Base-by-base conservation (phyloP, 2,113 vertebrate species). In the Ciconia stormi region DNA sequence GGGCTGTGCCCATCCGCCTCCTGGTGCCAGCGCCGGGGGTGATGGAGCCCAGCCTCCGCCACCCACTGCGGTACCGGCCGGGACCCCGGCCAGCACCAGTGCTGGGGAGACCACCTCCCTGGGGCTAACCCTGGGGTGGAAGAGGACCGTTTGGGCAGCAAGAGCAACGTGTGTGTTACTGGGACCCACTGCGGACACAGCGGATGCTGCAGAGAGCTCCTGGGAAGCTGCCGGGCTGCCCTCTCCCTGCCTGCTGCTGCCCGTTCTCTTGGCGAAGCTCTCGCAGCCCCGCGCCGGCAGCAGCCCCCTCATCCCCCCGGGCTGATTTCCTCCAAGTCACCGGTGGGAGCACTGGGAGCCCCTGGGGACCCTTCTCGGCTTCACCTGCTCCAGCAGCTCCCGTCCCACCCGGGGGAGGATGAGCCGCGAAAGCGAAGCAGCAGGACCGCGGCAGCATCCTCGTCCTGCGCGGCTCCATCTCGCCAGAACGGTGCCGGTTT, bases 1-100 rank as follows among this genome's bases (percentile, higher is more conserved):
- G 15, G 49, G 29, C 26, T 65, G 25, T 77, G n/a, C 23, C 40
- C 2, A 7, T 62, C 16, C 47, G 16, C 12, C 5, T 72, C 44
- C 20, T 0, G 0, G 1, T 83, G 67, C 30, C 0, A 1, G 1
- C 29, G 8, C 12, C 5, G 5, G 20, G 34, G 3, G 3, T 72
- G 59, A 44, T 61, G 9, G 30, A 67, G 10, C 26, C 22, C 34
- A 26, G 3, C 42, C 17, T 66, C 25, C 1, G 3, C 47, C 32
- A 44, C 11, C 11, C 3, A 1, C 50, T 10, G 14, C 2, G 11
- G 26, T 65, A 16, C 50, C 0, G 2, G 13, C 69, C 5, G 4
- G 36, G 66, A 90, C 16, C 49, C 19, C 61, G 66, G 0, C 36
- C 69, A 58, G n/a, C 5, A 2, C 27, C 7, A 0, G n/a, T 23